Evolutionary conservation across 2,113 vertebrate species (phyloP).

Genomic region (Acrocephalus arundinaceus): DNA sequence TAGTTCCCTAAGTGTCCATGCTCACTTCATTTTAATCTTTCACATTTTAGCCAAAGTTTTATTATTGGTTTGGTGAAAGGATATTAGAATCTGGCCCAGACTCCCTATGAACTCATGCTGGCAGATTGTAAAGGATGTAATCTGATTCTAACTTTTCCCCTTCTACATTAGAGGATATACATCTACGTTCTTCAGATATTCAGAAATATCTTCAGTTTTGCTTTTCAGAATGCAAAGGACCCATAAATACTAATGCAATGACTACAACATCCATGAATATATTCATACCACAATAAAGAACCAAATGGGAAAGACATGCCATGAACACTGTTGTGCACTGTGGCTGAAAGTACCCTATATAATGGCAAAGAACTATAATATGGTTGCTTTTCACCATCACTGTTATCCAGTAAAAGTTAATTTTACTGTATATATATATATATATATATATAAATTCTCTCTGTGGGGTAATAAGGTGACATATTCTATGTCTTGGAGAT

Average conservation of each 20-base stretch:
- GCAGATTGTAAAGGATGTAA: background rate
- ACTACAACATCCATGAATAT: background rate
- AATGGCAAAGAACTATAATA: background rate
- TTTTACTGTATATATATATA: background rate
- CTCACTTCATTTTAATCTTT: background rate
- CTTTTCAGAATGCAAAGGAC: background rate
- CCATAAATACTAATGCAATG: background rate
- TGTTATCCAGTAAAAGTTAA: background rate
- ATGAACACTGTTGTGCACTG: background rate
- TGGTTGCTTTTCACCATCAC: background rate
- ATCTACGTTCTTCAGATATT: background rate
- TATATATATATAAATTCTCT: background rate
- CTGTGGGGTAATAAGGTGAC: background rate
- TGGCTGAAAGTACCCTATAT: background rate
- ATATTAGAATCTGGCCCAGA: background rate
- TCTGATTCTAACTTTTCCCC: background rate
- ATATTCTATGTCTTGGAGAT: background rate
- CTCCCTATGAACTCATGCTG: background rate
- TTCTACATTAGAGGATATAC: background rate
- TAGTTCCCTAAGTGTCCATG: background rate
- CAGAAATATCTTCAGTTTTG: background rate
- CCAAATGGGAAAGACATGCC: background rate
- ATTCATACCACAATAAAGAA: background rate
- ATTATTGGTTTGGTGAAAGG: background rate
- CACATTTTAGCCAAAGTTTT: background rate